Evolutionary conservation across 2,113 vertebrate genomes (phyloP), one percentile per base, ranked within the genome.

Genomic region (Ophthalmolycus amberensis): DNA sequence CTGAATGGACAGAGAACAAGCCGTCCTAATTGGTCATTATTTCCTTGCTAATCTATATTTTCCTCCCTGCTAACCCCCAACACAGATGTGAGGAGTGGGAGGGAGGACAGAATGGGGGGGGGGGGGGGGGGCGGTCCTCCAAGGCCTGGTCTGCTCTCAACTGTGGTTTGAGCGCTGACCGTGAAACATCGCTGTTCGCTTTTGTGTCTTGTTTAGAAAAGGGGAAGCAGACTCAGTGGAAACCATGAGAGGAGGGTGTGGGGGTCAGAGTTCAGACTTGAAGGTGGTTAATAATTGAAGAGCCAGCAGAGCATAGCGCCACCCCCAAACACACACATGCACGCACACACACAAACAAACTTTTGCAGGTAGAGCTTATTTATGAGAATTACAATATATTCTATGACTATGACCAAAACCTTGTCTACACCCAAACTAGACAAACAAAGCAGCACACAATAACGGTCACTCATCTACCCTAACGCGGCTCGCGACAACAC

Each of bases 1-100:
- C 82, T 62, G 87, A 88, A 85, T 72, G 70, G 85, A 63, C 83
- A 85, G 32, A 79, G 85, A 87, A 89, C 83, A 91, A 88, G 86
- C 80, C 7, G 46, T 77, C 68, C 78, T 91, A 91, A 93, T 90
- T 91, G 90, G 88, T 89, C 86, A 90, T 93, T 93, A 85, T 87
- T 91, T 86, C 52, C 77, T 77, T 64, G 74, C 78, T 90, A 86
- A 89, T 90, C 83, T 90, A 86, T 83, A 85, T 83, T 89, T 89
- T 76, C 79, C 82, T 85, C 82, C 65, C 67, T 79, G 80, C 80
- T 84, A 75, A 90, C 84, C 87, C 80, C 78, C 82, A 86, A 89
- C 87, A 91, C 88, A 91, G 86, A 90, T 91, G 89, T 85, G 85
- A 85, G 77, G 79, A 86, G 58, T 15, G 65, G 79, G 66, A 62